Base-by-base conservation (phyloP, 2,797 vertebrate species). In the Enteromius radiatus region DNA sequence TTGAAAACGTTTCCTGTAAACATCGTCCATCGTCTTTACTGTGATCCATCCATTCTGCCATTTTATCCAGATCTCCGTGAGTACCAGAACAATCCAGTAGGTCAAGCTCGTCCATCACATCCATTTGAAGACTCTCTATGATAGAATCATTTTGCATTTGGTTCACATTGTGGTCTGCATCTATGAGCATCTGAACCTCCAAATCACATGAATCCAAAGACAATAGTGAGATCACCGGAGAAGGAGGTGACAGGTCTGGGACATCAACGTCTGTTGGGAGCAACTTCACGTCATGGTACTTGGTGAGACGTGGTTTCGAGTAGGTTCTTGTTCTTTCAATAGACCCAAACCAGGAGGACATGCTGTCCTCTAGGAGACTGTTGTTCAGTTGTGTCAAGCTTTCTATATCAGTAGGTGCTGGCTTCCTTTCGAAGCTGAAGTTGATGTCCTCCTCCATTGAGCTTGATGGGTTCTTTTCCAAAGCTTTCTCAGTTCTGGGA, bases 161-260 rank as follows among this genome's bases (percentile, higher is more conserved):
- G 73, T 59, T 59, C 54, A 71, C 61, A 43, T 5, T 52, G 33
- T 68, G 31, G 3, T 87, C 82, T 65, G 52, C 47, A 31, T 93
- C 91, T 54, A 89, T 82, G 26, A 91, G 86, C 86, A 88, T 88
- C 14, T 92, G 92, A 70, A 90, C 79, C 0, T 91, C 91, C 77
- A 94, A 91, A 87, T 94, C 92, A 2, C 90, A 92, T 15, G 91
- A 92, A 85, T 91, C 91, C 0, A 93, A 85, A 63, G 92, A 91
- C 80, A 93, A 47, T 0, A 86, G 90, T 17, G 93, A 93, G 19
- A 92, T 85, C 3, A 84, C 88, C 0, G 89, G 88, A 59, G 91
- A 93, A 65, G 89, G 88, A 7, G 86, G 82, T 49, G 68, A 74
- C n/a, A 80, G 56, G 36, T 84, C 82, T 64, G 54, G 61, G 38